Conservation (phyloP, 2,797 vertebrate species). For the Lutjanus argentimaculatus region DNA sequence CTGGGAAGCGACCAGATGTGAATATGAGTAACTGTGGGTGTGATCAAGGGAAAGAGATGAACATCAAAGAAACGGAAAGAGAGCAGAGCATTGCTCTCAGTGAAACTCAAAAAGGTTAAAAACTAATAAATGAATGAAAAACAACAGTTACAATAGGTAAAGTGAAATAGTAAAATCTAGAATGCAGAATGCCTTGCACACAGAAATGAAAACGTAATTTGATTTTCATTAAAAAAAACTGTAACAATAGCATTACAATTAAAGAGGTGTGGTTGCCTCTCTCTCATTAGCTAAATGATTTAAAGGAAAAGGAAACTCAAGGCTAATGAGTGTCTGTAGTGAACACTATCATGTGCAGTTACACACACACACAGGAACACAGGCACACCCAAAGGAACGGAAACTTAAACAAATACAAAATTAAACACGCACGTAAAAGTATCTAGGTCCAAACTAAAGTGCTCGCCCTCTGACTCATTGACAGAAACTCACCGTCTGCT, state of each 20-base stretch:
- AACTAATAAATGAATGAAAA: too few relatives aligned
- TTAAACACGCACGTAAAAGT: not conserved
- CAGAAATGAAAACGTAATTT: too few relatives aligned
- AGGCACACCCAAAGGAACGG: constrained; percentile 2
- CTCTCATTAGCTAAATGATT: constrained; percentile 12
- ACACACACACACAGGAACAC: not conserved
- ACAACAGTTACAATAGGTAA: not conserved
- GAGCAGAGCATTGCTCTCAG: not conserved
- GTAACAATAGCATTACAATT: not conserved
- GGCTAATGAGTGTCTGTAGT: constrained; percentile 7
- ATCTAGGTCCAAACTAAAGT: not conserved
- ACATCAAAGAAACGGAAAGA: not conserved
- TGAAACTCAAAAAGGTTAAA: not conserved
- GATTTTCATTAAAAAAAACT: not conserved
- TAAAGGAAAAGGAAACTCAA: constrained; percentile 1
- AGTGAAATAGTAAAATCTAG: not conserved
- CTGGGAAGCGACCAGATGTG: not conserved
- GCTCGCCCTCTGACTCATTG: constrained; percentile 8
- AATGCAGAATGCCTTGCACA: not conserved
- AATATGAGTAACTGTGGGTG: not conserved
- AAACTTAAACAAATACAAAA: not conserved
- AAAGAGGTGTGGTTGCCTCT: not conserved
- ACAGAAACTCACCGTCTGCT: not conserved
- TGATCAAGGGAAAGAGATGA: too few relatives aligned
- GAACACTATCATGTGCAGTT: not conserved